These are phyloP conservation scores for Trichogramma evanescens DNA, from an alignment of 2,888 invertebrate species.

Conservation along the genomic window DNA sequence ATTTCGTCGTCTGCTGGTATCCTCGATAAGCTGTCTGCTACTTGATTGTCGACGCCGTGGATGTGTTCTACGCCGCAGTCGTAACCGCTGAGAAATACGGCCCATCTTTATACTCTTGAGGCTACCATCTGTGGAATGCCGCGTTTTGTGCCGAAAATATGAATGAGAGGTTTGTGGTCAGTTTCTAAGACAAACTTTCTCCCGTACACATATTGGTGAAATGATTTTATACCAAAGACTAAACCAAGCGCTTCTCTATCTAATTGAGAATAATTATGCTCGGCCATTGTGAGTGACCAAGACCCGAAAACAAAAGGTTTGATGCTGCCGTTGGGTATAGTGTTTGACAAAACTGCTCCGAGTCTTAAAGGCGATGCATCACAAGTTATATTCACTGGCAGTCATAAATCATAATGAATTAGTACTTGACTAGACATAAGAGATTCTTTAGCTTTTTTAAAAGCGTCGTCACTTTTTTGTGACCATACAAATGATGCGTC, in stretches of 20 bases:
- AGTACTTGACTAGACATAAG: no score
- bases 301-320: conserved; percentile 26
- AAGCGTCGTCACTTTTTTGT: no score
- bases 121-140: conserved; percentile 28
- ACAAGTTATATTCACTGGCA: no score
- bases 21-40: no score
- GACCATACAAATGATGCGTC: no score
- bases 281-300: conserved; percentile 19
- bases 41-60: no score
- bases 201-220: conserved; percentile 28
- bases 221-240: conserved; percentile 28
- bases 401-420: no score
- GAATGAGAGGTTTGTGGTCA: conserved; percentile 22
- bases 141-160: conserved; percentile 23
- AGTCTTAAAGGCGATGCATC: conserved; percentile 40
- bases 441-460: no score
- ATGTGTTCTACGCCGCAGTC: conserved; percentile 1
- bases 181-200: conserved; percentile 14
- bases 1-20: not conserved
- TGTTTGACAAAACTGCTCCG: conserved; percentile 29
- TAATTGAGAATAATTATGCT: conserved; percentile 28
- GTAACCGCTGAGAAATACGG: conserved; percentile 19
- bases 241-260: conserved; percentile 31
- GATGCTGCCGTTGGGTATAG: conserved; percentile 21
- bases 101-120: conserved; percentile 23